Evolutionary conservation across 2,797 vertebrate species (phyloP).

Genomic region (Oceanodroma leucorhoa): DNA sequence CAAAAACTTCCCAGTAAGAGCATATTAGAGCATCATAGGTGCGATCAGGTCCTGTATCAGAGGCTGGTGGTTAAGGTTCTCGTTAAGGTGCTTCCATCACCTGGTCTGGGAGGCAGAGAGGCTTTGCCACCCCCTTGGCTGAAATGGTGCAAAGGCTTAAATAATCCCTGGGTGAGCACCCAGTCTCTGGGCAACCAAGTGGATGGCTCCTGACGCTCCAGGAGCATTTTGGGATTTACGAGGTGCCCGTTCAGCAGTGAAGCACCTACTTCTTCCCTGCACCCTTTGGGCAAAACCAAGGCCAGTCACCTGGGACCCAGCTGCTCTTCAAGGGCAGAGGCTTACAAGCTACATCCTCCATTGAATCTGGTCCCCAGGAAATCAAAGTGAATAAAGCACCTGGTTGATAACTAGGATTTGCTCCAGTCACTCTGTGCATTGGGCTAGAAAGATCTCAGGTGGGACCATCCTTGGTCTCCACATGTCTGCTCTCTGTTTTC

Average conservation of each 20-base stretch:
- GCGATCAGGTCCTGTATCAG: neutral
- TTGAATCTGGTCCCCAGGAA: neutral
- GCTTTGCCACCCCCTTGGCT: neutral
- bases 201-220: neutral
- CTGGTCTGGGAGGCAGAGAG: neutral
- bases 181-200: rapidly evolving
- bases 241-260: neutral
- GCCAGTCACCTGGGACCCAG: neutral
- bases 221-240: neutral
- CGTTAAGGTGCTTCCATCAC: neutral
- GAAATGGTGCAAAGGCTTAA: neutral
- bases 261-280: neutral
- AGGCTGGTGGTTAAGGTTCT: neutral
- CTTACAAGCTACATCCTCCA: neutral
- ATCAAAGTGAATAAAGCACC: neutral
- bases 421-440: neutral
- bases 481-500: neutral
- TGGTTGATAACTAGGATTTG: neutral
- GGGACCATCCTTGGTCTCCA: neutral
- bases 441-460: neutral
- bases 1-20: neutral
- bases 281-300: neutral
- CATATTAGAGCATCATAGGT: rapidly evolving
- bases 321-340: neutral
- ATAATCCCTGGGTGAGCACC: neutral